phyloP scores from a whole-genome alignment of 2,888 invertebrate genomes.

The Lithophane leautieri region DNA sequence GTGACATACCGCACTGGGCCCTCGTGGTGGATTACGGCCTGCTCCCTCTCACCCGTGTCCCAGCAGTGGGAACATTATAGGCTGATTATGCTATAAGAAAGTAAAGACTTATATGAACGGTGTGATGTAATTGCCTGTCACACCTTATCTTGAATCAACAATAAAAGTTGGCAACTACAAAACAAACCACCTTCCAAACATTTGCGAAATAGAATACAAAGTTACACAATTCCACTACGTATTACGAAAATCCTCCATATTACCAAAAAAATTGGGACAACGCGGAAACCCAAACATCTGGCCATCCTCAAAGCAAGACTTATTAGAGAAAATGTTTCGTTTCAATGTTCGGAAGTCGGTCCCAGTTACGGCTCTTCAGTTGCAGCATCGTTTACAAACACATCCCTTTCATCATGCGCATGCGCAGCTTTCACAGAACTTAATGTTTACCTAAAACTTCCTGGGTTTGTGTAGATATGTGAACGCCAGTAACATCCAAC shows the following conservation, averaged over 20 bases:
- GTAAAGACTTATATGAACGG: background rate
- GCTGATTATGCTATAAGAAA: too few species aligned
- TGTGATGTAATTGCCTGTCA: too few species aligned
- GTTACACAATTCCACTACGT: background rate
- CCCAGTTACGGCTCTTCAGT: slow-evolving; percentile 48
- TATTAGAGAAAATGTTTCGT: slow-evolving; percentile 49
- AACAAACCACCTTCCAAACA: background rate
- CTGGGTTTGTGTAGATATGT: slow-evolving; percentile 72
- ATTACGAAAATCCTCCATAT: background rate
- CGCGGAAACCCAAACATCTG: slow-evolving; percentile 48
- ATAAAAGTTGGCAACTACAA: background rate
- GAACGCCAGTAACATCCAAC: slow-evolving; percentile 57
- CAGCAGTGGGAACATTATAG: too few species aligned
- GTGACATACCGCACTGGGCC: too few species aligned
- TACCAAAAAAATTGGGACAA: slow-evolving; percentile 29
- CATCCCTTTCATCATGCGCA: slow-evolving; percentile 72
- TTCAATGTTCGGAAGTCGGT: slow-evolving; percentile 55
- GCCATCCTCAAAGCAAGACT: slow-evolving; percentile 41
- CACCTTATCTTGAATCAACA: too few species aligned
- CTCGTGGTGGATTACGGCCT: too few species aligned
- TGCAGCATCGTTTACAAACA: slow-evolving; percentile 71
- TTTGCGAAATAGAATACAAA: background rate
- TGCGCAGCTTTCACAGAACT: slow-evolving; percentile 76
- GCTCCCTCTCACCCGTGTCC: too few species aligned
- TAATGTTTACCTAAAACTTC: slow-evolving; percentile 79